phyloP scores from a whole-genome alignment of 2,888 invertebrate species.

The Anagyrus pseudococci region DNA sequence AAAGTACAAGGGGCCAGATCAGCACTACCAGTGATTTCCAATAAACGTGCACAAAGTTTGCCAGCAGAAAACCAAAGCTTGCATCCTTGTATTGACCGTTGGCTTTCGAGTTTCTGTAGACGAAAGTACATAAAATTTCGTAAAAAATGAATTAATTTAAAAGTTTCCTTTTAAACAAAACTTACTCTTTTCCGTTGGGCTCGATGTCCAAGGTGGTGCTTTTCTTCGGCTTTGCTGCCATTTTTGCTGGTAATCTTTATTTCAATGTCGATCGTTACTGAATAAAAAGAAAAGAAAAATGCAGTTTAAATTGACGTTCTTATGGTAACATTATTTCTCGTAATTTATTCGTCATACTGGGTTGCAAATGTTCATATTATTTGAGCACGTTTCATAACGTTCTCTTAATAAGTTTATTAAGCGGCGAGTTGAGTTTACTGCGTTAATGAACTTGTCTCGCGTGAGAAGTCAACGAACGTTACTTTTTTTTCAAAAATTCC shows the following conservation, averaged over 20 bases:
- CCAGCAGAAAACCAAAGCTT: slow-evolving; percentile 41
- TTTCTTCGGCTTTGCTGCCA: slow-evolving; percentile 7
- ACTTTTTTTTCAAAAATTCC: too few relatives aligned
- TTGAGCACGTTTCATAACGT: background rate
- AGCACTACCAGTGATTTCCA: slow-evolving; percentile 79
- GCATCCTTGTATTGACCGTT: slow-evolving; percentile 13
- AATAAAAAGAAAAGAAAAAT: too few relatives aligned
- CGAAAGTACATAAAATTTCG: background rate
- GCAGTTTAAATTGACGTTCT: too few relatives aligned
- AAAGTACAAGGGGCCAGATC: slow-evolving; percentile 71
- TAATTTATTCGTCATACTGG: background rate
- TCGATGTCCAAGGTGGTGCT: slow-evolving; percentile 15
- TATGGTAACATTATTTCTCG: too few relatives aligned
- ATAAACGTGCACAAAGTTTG: slow-evolving; percentile 69
- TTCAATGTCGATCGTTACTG: background rate
- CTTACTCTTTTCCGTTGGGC: slow-evolving; percentile 22
- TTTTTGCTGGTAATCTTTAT: background rate
- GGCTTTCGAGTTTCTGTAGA: background rate
- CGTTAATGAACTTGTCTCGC: slow-evolving; percentile 19
- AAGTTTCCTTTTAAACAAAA: background rate
- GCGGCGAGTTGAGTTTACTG: background rate
- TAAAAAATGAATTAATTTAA: background rate
- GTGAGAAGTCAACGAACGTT: slow-evolving; percentile 19
- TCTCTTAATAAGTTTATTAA: background rate
- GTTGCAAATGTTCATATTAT: background rate